phyloP scores from a whole-genome alignment of 1,140 invertebrate species.

The Telenomus remus region DNA sequence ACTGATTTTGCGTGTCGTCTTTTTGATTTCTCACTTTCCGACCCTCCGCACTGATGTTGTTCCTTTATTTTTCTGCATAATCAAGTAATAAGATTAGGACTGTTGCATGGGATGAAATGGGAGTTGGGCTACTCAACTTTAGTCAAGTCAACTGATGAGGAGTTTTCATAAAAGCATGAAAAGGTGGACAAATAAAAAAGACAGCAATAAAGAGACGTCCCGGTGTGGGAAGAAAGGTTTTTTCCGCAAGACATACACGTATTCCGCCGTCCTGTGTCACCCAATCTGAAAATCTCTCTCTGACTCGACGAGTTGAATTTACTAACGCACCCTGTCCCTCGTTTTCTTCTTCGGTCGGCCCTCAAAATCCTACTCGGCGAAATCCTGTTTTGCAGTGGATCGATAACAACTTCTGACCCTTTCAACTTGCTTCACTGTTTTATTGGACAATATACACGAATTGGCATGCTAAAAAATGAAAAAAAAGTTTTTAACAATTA shows the following conservation, averaged over 20 bases:
- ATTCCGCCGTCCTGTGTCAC: conserved; percentile 42
- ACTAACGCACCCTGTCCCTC: conserved; percentile 35
- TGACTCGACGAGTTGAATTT: conserved; percentile 55
- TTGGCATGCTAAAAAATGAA: conserved; percentile 4
- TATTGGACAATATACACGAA: conserved; percentile 41
- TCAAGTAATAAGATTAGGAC: background rate
- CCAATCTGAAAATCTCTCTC: conserved; percentile 63
- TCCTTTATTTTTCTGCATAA: background rate
- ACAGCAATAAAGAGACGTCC: conserved; percentile 5
- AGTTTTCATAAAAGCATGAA: conserved; percentile 27
- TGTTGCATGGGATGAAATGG: background rate
- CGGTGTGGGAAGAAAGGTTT: conserved; percentile 43
- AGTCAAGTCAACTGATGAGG: conserved; percentile 15
- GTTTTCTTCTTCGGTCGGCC: conserved; percentile 17
- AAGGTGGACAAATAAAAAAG: conserved; percentile 23
- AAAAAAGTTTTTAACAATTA: too few species aligned
- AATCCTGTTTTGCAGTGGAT: conserved; percentile 52
- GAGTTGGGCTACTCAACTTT: too few species aligned
- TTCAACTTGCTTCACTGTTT: conserved; percentile 38
- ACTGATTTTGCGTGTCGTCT: conserved; percentile 34
- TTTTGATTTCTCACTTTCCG: background rate
- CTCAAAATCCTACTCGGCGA: conserved; percentile 54
- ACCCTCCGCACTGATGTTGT: background rate
- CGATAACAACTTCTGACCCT: conserved; percentile 55
- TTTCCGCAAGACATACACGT: conserved; percentile 61